Base-by-base conservation (phyloP, 2,888 invertebrate genomes). In the Ephialtes manifestator region DNA sequence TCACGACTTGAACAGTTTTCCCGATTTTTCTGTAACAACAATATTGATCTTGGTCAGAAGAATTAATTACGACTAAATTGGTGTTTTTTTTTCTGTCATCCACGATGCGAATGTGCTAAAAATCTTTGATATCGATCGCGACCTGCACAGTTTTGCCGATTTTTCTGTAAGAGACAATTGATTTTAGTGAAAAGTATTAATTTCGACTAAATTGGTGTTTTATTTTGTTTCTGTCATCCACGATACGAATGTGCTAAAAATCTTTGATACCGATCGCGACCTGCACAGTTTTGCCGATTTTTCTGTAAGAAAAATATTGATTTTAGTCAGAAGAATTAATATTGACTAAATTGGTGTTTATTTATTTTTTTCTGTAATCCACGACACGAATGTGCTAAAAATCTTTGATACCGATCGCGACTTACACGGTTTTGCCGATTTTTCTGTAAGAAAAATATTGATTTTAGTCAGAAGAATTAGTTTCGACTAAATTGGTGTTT, bases 51-150 rank as follows among this genome's bases (percentile, higher is more conserved):
- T 11, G 4, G 20, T 18, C 20, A 18, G 7, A 10, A 39, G 10
- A 39, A 20, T 20, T 53, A 48, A 48, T 31, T 60, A 48, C 24
- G 1, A 1, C 24, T 1, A 24, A 24, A 24, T 24, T 24, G 1
- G 24, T 24, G 24, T 24, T 24, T 24, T 24, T 24, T n/a, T n/a
- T n/a, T n/a, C n/a, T n/a, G n/a, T n/a, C n/a, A n/a, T n/a, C n/a
- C n/a, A 84, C 87, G 60, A 79, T 76, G 55, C 75, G 82, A 79
- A 84, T 65, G 58, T 15, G 60, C 63, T 48, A 15, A 68, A 68
- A 28, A 68, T 15, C 46, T 68, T 68, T 28, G 48, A n/a, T 24
- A 13, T 15, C 13, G 20, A 39, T 53, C 31, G 35, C 20, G 28
- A 70, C 11, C 18, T 39, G 18, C n/a, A 15, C 24, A 35, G 31